Percentiles rank a stretch among this genome's conserved stretches.
Evolutionary conservation across 2,113 vertebrate genomes (phyloP).

Genomic region (Colaptes auratus): DNA sequence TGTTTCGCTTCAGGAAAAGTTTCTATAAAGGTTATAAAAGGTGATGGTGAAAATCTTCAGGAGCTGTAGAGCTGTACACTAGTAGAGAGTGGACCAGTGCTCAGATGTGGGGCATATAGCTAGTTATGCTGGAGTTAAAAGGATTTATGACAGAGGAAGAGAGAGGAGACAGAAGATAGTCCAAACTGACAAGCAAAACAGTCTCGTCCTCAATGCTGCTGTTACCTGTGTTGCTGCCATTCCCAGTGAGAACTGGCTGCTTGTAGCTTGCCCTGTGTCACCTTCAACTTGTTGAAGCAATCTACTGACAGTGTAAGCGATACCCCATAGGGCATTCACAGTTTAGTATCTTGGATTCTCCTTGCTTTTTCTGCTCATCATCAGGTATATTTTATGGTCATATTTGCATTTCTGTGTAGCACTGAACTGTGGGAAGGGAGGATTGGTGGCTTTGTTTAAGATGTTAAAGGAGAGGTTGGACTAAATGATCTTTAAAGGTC

Average conservation of each 20-base stretch:
- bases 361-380: neutral
- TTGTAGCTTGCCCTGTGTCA: accelerated
- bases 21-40: neutral
- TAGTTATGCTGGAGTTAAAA: neutral
- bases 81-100: neutral
- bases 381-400: neutral
- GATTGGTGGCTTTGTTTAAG: neutral
- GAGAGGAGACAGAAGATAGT: neutral
- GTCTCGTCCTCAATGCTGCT: neutral
- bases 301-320: neutral
- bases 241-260: neutral
- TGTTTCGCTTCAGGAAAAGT: neutral
- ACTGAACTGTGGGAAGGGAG: neutral
- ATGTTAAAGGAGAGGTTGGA: neutral
- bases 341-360: neutral
- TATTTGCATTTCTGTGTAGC: neutral
- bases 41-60: neutral
- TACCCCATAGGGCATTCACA: neutral
- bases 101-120: neutral
- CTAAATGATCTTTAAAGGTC: too few relatives aligned
- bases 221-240: neutral
- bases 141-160: neutral
- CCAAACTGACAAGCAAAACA: neutral
- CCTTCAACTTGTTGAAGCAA: neutral
- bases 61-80: neutral